These are phyloP conservation scores for Antedon mediterranea DNA, from an alignment of 53 echinoderm and acorn worm genomes.

Conservation along the genomic window DNA sequence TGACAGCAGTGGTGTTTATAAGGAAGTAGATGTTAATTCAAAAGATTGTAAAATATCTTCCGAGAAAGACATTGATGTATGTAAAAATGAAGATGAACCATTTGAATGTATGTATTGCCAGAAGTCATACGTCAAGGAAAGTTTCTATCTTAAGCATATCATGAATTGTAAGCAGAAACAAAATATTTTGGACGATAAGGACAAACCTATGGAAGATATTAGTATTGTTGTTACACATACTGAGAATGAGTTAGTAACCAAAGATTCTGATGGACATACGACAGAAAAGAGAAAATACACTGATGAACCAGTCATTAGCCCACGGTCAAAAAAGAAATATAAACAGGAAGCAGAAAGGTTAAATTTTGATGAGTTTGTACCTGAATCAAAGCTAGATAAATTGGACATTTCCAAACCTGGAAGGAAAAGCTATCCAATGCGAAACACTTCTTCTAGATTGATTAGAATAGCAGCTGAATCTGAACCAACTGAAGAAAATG, in stretches of 20 bases:
- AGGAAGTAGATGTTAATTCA: too few species aligned
- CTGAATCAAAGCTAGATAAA: slow-evolving; percentile 29
- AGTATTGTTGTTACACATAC: neutral
- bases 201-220: neutral
- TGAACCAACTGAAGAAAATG: slow-evolving; percentile 8
- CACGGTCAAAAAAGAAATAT: neutral
- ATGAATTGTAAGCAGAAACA: neutral
- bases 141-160: neutral
- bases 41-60: neutral
- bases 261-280: neutral
- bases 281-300: too few species aligned
- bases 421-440: slow-evolving; percentile 87
- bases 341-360: neutral
- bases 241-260: neutral
- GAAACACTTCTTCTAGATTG: slow-evolving; percentile 68
- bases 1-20: too few species aligned
- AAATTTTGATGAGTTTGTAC: slow-evolving; percentile 23
- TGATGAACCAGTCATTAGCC: neutral
- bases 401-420: slow-evolving; percentile 35
- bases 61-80: neutral
- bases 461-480: slow-evolving; percentile 28
- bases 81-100: neutral
- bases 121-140: neutral
- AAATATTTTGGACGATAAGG: neutral
- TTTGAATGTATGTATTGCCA: neutral